Percentiles rank a stretch among this genome's conserved stretches.
These are phyloP conservation scores for Trichomycterus rosablanca DNA, from an alignment of 2,113 vertebrate species.

Conservation along the genomic window DNA sequence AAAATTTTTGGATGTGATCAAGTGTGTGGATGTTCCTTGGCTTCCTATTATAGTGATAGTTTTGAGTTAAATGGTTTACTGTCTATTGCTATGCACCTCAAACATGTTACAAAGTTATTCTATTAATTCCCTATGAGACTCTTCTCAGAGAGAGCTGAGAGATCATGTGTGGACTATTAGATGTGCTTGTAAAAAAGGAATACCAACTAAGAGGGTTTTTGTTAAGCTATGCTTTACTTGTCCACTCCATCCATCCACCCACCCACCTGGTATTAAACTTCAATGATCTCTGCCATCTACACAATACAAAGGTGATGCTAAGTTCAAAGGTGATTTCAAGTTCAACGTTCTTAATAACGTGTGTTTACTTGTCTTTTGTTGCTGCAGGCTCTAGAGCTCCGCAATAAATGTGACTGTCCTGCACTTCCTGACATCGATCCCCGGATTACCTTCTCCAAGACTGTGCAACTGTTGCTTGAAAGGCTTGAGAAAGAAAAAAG, in stretches of 20 bases:
- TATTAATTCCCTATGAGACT: too few species aligned
- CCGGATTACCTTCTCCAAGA: constrained; percentile 74
- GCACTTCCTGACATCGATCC: constrained; percentile 80
- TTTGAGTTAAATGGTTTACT: too few species aligned
- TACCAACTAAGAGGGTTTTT: not conserved
- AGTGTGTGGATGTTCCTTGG: too few species aligned
- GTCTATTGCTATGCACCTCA: too few species aligned
- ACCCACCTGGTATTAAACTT: not conserved
- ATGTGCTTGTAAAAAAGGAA: too few species aligned
- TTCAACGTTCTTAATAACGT: not conserved
- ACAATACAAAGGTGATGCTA: not conserved
- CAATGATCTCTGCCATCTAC: not conserved
- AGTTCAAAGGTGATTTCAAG: too few species aligned
- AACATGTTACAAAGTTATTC: too few species aligned
- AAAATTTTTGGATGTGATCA: too few species aligned
- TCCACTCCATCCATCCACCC: not conserved
- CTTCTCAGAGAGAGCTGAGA: too few species aligned
- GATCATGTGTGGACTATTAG: too few species aligned
- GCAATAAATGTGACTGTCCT: constrained; percentile 81
- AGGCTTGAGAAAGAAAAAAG: constrained; percentile 42
- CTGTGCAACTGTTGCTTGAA: constrained; percentile 68
- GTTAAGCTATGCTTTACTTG: not conserved
- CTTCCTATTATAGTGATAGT: too few species aligned
- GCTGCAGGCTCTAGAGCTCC: constrained; percentile 84
- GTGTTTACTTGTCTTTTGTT: constrained; percentile 27